Percentiles rank a stretch among this genome's conserved stretches.
Evolutionary conservation across 2,113 vertebrate genomes (phyloP).

Genomic region (Maccullochella peelii): DNA sequence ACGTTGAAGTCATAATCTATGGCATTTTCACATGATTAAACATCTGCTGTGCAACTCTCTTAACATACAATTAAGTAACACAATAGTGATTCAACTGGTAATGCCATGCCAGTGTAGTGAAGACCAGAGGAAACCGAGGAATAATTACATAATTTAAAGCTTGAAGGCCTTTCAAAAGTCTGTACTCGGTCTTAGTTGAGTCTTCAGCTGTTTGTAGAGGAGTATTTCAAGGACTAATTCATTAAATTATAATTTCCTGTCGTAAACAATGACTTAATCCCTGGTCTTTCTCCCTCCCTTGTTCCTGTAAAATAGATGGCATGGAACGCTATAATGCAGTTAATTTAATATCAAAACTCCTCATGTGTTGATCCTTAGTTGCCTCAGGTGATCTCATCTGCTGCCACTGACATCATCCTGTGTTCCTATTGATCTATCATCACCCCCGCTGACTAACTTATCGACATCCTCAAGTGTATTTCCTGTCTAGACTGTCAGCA

Average conservation of each 20-base stretch:
- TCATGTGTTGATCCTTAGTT: slow-evolving; percentile 27
- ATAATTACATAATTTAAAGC: background rate
- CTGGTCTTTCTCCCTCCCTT: background rate
- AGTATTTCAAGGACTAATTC: background rate
- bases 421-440: slow-evolving; percentile 66
- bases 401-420: slow-evolving; percentile 65
- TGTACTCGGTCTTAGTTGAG: background rate
- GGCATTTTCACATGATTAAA: slow-evolving; percentile 64
- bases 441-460: slow-evolving; percentile 66
- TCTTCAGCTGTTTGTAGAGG: background rate
- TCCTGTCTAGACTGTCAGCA: slow-evolving; percentile 76
- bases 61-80: slow-evolving; percentile 7
- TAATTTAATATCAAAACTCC: slow-evolving; percentile 15
- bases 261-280: background rate
- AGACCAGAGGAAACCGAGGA: background rate
- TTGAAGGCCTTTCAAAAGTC: slow-evolving; percentile 12
- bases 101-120: background rate
- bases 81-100: slow-evolving; percentile 11
- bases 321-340: background rate
- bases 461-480: slow-evolving; percentile 78
- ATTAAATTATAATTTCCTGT: background rate
- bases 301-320: background rate
- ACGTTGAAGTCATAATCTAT: slow-evolving; percentile 52
- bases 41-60: slow-evolving; percentile 23
- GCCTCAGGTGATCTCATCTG: slow-evolving; percentile 59